Evolutionary conservation across 2,888 invertebrate species (phyloP).

Genomic region (Stegana nigrithorax): DNA sequence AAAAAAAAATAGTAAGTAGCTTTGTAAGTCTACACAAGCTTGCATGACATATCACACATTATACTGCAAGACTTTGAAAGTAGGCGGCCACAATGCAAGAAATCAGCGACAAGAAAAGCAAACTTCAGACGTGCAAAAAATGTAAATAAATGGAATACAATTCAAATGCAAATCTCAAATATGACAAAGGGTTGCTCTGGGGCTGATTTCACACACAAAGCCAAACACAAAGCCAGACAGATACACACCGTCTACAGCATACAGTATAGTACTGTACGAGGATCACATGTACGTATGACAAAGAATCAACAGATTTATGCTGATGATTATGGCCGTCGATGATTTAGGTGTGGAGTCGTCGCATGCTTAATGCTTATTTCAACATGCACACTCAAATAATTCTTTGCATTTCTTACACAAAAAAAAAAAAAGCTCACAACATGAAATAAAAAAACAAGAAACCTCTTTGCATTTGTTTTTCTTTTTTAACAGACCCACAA

Average conservation of each 20-base stretch:
- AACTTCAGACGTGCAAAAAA: not conserved
- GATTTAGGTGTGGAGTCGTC: no score
- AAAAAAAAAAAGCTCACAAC: not conserved
- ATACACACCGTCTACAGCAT: no score
- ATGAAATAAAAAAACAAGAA: no score
- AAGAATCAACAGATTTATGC: conserved; percentile 10
- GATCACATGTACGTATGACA: no score
- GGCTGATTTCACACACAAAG: no score
- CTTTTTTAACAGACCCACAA: no score
- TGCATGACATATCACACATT: no score
- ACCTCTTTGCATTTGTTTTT: no score
- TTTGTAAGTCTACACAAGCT: no score
- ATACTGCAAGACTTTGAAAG: not conserved
- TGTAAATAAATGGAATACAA: not conserved
- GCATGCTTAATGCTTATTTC: conserved; percentile 6
- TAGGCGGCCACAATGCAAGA: not conserved
- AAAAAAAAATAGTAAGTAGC: no score
- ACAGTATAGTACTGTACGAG: no score
- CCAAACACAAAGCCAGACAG: not conserved
- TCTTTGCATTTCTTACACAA: not conserved
- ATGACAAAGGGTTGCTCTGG: not conserved
- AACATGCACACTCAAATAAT: conserved; percentile 3
- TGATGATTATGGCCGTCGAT: conserved; percentile 1
- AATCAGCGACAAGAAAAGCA: not conserved
- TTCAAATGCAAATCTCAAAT: conserved; percentile 3